Base-by-base conservation (phyloP, 1,140 invertebrate genomes). In the Drosophila nannoptera region DNA sequence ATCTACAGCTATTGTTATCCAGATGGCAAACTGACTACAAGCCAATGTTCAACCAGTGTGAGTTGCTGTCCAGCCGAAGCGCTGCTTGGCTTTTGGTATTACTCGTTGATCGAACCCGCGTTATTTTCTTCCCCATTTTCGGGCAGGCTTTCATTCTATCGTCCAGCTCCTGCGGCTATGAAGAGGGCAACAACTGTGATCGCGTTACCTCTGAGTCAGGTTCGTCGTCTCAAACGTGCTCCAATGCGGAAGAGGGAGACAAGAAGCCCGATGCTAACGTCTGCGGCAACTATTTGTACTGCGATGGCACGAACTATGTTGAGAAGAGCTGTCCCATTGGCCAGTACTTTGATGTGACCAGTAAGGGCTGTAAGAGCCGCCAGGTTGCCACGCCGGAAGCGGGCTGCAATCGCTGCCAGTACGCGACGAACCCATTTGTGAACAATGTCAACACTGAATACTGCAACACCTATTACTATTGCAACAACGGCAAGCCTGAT, bases 331-430 rank as follows among this genome's bases (percentile, higher is more conserved):
- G 78, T 36, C 0, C n/a, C 12, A 4, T 0, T n/a, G 62, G 48
- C 9, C 8, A 63, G 11, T 83, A 83, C 48, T 83, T 2, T 45
- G 50, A 75, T 53, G 16, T 36, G 0, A 0, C 0, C 0, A 0
- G 0, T 0, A 0, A 1, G 0, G 0, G 0, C 0, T 75, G 80
- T 16, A 2, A 8, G 14, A 0, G 9, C 0, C 72, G 78, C 2
- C 59, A 65, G 29, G 0, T 0, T 0, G 78, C 78, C 4, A 29
- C 43, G 0, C 36, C 75, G 2, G 6, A 0, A 0, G 0, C 0
- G 0, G 64, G 64, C 16, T 83, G 78, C 76, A 73, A 83, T 40
- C 80, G 78, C 6, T 83, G 78, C 35, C 75, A 76, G 45, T 56
- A 42, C 4, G 12, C 73, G 5, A 40, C 0, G 0, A n/a, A 6